Base-by-base conservation (phyloP, 2,113 vertebrate genomes). In the Pterophyllum scalare region DNA sequence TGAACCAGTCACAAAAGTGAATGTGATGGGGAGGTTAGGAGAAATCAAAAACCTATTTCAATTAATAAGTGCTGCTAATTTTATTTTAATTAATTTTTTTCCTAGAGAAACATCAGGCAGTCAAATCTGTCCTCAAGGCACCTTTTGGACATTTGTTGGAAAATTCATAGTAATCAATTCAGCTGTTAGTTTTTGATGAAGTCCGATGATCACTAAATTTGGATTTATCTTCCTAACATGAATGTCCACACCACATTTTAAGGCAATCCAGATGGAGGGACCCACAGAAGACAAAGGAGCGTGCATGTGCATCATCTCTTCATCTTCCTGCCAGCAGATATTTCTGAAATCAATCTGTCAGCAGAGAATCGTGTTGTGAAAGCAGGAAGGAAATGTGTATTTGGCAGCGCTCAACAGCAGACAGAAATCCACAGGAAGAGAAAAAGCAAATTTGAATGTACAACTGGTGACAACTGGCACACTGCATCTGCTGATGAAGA, bases 281-380 rank as follows among this genome's bases (percentile, higher is more conserved):
- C 49, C 17, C 65, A 31, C 26, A 72, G 3, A 17, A 13, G 4
- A 6, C 6, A 49, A 70, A 49, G 43, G 43, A 0, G 43, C 43
- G 1, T 26, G 3, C 3, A 7, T 19, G 13, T 38, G 60, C 31
- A 31, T 72, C 1, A 3, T 20, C 43, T 72, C 43, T 72, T 14
- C 49, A 49, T 8, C 43, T 72, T 72, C 65, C 43, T 52, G 65
- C 20, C 65, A 72, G 13, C 65, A 26, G 46, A 72, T 72, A 13
- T 5, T 28, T 31, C 46, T 31, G 0, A 31, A 52, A 17, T 26
- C 26, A n/a, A 20, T 19, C 26, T 72, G 65, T 52, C 0, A 17
- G 26, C 65, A 70, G 24, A 52, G 43, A 13, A 17, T 49, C 43
- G 31, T 52, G 65, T 72, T 52, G 65, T 52, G 65, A 5, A 52